Conservation (phyloP, 2,888 invertebrate species). For the Heteromurus nitidus region DNA sequence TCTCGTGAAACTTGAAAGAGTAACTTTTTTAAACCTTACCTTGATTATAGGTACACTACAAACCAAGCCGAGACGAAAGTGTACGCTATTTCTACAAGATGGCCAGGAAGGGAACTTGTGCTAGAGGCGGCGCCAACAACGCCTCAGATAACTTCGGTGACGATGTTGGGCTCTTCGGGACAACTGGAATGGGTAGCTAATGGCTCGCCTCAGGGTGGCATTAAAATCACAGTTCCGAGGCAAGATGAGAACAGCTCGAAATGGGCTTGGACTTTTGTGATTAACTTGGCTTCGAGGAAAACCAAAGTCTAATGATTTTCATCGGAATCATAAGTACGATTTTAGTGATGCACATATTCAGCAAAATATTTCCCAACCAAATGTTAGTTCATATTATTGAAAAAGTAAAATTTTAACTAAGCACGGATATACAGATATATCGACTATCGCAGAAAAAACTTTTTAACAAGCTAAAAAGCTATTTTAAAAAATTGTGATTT, state of each 20-base stretch:
- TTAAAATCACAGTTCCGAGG: conserved; percentile 25
- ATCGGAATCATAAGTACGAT: too few species aligned
- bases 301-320: too few species aligned
- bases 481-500: too few species aligned
- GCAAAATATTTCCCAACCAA: too few species aligned
- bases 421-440: too few species aligned
- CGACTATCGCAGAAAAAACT: too few species aligned
- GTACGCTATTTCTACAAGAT: conserved; percentile 75
- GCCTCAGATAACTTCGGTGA: conserved; percentile 34
- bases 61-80: conserved; percentile 72
- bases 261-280: conserved; percentile 69
- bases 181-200: background rate
- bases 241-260: conserved; percentile 47
- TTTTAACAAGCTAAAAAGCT: too few species aligned
- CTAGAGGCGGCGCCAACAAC: conserved; percentile 73
- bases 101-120: conserved; percentile 74
- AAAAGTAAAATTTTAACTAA: too few species aligned
- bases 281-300: background rate
- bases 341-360: too few species aligned
- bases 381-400: too few species aligned
- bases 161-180: conserved; percentile 25
- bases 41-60: conserved; percentile 61
- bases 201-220: background rate
- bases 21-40: background rate
- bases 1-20: too few species aligned